Conservation (phyloP, 2,888 invertebrate species). For the Harpagoxenus sublaevis region DNA sequence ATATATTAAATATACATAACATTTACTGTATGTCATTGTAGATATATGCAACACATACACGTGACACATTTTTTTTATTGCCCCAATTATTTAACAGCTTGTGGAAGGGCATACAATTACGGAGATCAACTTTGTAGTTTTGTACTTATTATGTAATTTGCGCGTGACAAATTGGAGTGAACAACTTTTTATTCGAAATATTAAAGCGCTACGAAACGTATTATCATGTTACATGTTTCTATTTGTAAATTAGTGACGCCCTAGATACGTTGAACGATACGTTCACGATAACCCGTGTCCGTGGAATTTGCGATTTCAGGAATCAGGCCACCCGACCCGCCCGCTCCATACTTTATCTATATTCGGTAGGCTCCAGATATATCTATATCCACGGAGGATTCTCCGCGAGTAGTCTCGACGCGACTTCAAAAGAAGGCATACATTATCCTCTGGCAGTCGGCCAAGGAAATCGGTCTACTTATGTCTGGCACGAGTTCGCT, state of each 20-base stretch:
- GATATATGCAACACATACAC: not conserved
- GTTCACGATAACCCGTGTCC: not conserved
- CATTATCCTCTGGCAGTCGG: conserved; percentile 76
- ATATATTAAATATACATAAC: too few species aligned
- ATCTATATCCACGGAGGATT: conserved; percentile 46
- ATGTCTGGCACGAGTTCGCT: conserved; percentile 63
- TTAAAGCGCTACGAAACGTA: not conserved
- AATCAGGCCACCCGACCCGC: not conserved
- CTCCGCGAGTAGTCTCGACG: conserved; percentile 41
- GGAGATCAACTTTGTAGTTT: not conserved
- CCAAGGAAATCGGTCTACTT: conserved; percentile 78
- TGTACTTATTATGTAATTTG: not conserved
- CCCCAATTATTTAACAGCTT: not conserved
- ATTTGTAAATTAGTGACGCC: not conserved
- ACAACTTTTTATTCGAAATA: not conserved
- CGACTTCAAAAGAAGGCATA: conserved; percentile 77
- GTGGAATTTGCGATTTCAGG: conserved; percentile 8
- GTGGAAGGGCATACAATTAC: not conserved
- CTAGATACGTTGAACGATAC: not conserved
- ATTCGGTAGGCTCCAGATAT: conserved; percentile 16
- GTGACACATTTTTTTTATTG: not conserved
- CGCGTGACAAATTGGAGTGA: not conserved
- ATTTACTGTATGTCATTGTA: not conserved
- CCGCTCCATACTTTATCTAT: conserved; percentile 27
- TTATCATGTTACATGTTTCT: not conserved